phyloP scores from a whole-genome alignment of 53 echinoderm and acorn worm species.

The Echinarachnius parma region DNA sequence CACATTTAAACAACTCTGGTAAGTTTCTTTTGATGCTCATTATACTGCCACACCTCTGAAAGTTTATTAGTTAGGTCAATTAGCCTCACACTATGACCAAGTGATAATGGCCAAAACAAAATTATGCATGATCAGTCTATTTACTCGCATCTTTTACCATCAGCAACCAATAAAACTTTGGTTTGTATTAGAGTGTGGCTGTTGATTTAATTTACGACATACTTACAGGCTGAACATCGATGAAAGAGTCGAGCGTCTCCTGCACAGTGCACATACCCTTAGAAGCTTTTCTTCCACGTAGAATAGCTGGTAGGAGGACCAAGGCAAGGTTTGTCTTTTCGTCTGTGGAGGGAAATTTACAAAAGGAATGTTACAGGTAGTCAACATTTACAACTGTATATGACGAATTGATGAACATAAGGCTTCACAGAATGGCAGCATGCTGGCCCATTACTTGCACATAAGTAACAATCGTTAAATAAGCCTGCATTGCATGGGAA shows the following conservation, averaged over 20 bases:
- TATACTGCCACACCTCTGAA: conserved; percentile 10
- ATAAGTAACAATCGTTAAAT: no score
- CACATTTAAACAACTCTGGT: conserved; percentile 2
- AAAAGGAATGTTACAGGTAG: no score
- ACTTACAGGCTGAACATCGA: conserved; percentile 14
- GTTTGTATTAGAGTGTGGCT: conserved; percentile 15
- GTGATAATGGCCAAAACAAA: conserved; percentile 4
- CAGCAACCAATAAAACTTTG: no score
- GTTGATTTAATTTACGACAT: conserved; percentile 17
- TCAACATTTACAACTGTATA: no score
- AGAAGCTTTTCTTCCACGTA: conserved; percentile 2
- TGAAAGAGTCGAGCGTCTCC: conserved; percentile 12
- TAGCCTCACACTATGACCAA: conserved; percentile 12
- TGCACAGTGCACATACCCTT: conserved; percentile 14
- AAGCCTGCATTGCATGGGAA: no score
- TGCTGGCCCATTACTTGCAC: no score
- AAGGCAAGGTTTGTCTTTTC: conserved; percentile 11
- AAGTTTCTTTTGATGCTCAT: conserved; percentile 8
- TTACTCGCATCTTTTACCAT: no score
- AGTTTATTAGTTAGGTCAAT: conserved; percentile 12
- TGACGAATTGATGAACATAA: no score
- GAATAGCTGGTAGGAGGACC: conserved; percentile 17
- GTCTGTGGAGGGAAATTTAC: not conserved
- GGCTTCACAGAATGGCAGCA: no score
- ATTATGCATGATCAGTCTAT: conserved; percentile 5